A percentile compares a stretch with the other conserved stretches of the same genome.
Conservation (phyloP, 2,797 vertebrate genomes). For the Mus caroli region DNA sequence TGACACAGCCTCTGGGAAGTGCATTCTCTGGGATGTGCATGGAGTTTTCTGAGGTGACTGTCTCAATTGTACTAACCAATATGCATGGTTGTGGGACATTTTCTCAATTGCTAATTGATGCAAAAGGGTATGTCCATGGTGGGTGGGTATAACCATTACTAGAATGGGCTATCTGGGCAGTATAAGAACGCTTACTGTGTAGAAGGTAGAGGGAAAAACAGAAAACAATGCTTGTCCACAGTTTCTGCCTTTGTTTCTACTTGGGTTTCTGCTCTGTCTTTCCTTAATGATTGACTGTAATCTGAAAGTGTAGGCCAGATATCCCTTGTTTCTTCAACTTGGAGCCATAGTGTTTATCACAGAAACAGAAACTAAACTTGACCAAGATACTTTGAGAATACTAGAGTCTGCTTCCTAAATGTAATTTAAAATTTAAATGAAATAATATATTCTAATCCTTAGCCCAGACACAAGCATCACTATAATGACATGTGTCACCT, state of each 20-base stretch:
- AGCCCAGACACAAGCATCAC: background rate
- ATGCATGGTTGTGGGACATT: background rate
- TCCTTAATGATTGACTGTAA: background rate
- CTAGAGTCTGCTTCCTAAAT: background rate
- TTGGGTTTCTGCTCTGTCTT: background rate
- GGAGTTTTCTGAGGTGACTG: background rate
- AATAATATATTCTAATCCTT: background rate
- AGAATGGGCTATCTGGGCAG: background rate
- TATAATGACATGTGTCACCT: background rate
- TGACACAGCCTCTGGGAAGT: background rate
- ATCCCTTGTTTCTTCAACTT: background rate
- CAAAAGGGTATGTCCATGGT: background rate
- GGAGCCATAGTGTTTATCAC: background rate
- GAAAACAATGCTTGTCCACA: background rate
- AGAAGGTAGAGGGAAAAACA: background rate
- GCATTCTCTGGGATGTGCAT: background rate
- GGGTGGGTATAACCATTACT: background rate
- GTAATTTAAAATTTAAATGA: slow-evolving; percentile 47
- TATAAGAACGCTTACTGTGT: background rate
- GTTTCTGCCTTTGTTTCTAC: background rate
- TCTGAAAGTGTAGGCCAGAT: background rate
- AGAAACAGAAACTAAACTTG: background rate
- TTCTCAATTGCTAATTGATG: background rate
- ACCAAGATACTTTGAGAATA: background rate
- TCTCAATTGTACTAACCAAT: background rate